Conservation (phyloP, 2,113 vertebrate species). For the Microcebus lehilahytsara region DNA sequence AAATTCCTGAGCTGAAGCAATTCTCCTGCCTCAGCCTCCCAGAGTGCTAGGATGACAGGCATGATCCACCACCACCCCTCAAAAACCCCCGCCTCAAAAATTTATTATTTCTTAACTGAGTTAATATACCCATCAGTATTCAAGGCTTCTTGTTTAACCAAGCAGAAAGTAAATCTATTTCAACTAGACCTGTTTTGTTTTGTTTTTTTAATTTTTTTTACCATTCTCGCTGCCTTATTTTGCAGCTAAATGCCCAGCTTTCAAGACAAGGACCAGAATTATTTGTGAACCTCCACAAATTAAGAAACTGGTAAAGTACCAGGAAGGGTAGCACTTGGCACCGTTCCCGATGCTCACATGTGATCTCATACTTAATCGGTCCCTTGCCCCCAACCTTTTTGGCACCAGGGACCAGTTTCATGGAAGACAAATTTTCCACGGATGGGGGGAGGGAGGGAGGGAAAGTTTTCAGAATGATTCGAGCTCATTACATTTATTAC, state of each 20-base stretch:
- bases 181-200: not conserved
- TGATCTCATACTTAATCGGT: not conserved
- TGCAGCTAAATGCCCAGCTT: not conserved
- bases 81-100: too few species aligned
- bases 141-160: conserved; percentile 44
- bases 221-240: not conserved
- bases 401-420: too few species aligned
- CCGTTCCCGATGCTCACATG: not conserved
- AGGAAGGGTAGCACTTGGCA: not conserved
- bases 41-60: too few species aligned
- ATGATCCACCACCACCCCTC: too few species aligned
- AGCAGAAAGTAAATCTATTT: conserved; percentile 21
- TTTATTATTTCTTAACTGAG: conserved; percentile 31
- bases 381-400: not conserved
- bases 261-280: not conserved
- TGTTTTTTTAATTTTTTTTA: not conserved
- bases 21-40: too few species aligned
- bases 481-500: too few species aligned
- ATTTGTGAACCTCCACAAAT: not conserved
- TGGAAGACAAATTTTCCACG: too few species aligned
- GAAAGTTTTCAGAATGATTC: too few species aligned
- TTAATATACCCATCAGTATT: not conserved
- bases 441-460: too few species aligned
- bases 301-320: not conserved
- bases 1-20: too few species aligned